Evolutionary conservation across 2,888 invertebrate genomes (phyloP).

Genomic region (Augochlorella aurata): DNA sequence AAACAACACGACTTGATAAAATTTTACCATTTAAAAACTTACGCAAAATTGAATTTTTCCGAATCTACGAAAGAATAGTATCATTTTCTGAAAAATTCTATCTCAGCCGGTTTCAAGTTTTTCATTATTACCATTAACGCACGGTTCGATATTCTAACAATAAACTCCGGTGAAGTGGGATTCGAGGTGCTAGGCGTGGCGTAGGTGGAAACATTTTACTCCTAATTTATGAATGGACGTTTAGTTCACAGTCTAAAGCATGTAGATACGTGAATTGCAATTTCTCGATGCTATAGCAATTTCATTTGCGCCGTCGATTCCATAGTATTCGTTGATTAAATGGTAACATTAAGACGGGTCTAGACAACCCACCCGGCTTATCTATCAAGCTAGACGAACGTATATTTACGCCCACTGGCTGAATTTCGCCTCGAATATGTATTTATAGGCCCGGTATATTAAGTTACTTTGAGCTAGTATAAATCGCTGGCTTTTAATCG

Average conservation of each 20-base stretch:
- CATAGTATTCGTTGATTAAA: conserved; percentile 44
- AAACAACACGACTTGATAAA: too few relatives aligned
- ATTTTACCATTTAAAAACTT: too few relatives aligned
- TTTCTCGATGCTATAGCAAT: conserved; percentile 39
- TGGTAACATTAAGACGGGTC: conserved; percentile 33
- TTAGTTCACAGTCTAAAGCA: conserved; percentile 23
- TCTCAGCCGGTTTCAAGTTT: not conserved
- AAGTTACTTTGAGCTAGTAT: conserved; percentile 18
- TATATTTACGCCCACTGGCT: conserved; percentile 42
- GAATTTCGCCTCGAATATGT: conserved; percentile 26
- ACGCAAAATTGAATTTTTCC: not conserved
- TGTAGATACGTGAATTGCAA: conserved; percentile 42
- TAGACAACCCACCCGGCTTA: conserved; percentile 18
- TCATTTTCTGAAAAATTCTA: not conserved
- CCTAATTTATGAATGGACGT: conserved; percentile 44
- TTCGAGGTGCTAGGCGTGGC: not conserved
- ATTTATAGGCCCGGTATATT: conserved; percentile 24
- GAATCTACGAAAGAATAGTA: not conserved
- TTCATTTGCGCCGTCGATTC: conserved; percentile 17
- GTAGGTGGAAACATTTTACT: not conserved
- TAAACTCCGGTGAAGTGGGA: not conserved
- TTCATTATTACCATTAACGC: not conserved
- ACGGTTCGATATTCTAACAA: not conserved
- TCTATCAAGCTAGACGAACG: conserved; percentile 38
- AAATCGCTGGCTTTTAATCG: conserved; percentile 19